Base-by-base conservation (phyloP, 1,140 invertebrate genomes). In the Drosophila eugracilis region DNA sequence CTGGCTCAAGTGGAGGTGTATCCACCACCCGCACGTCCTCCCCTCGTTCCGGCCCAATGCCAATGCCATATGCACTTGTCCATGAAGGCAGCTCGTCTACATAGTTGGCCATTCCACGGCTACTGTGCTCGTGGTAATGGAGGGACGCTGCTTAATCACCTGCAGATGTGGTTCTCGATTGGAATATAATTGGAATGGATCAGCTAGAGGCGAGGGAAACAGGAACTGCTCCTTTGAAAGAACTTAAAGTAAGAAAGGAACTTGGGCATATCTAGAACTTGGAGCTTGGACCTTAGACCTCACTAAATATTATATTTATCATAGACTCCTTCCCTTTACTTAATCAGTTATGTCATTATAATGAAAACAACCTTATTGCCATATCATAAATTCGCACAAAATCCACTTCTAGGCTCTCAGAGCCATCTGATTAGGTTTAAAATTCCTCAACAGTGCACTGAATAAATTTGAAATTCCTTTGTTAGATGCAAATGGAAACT, bases 1-100 rank as follows among this genome's bases (percentile, higher is more conserved):
- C 81, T 88, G 83, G 73, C 55, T 81, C 58, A 78, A 86, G 81
- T 88, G 81, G 62, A 71, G 57, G 22, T 77, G 52, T 12, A 21
- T 36, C 3, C 17, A 32, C 32, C 24, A 6, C 19, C 45, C 22
- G 24, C 39, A n/a, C 62, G 30, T 60, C 42, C 42, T 14, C 22
- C 42, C 42, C 12, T 45, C 15, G 34, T 41, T 55, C 34, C 42
- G 52, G 19, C 36, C 50, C 50, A 55, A 44, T 62, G 48, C 63
- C 73, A 76, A 75, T 55, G 50, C 55, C 76, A 69, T 57, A 54
- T 50, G 71, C 72, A 76, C 73, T 76, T 76, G 73, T 14, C 65
- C 44, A 77, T 75, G 73, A 75, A 75, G 55, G 55, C 47, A 69
- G 17, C 75, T 26, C 44, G 37, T 36, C 65, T 21, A 60, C 34